Evolutionary conservation across 2,888 invertebrate genomes (phyloP), one percentile per base, ranked within the genome.

Genomic region (Lathronympha strigana): DNA sequence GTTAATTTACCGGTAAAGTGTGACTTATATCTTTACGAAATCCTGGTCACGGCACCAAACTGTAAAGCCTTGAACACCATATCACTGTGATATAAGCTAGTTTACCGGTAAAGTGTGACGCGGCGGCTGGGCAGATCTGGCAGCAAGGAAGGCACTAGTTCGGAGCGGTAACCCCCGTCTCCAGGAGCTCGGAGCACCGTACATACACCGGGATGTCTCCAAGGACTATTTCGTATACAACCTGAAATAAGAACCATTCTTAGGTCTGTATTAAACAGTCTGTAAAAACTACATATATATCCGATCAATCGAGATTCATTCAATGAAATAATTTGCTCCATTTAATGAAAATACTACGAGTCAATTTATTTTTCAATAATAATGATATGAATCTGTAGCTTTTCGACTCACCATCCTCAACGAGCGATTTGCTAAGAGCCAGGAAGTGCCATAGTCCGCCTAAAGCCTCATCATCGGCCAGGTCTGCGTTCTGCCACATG

Each of bases 401-500:
- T 15, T 4, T 43, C 11, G 3, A 2, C 77, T 89, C 80, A 82
- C 94, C 94, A 69, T 95, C 95, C 77, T 95, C 94, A 36, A 95
- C 94, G 69, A 95, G 85, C 69, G 94, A 93, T 72, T 94, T 93
- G 92, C 96, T 94, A 67, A 95, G 92, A 69, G 95, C 94, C 66
- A 97, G 83, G 95, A 97, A 97, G 68, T 95, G 94, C 98, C 98
- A 98, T 15, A 98, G 93, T 67, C 95, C 95, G 73, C 95, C 94
- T 38, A 98, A 84, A 25, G 94, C 93, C 38, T 95, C 94, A 76
- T 96, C 96, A 51, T 96, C 94, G 0, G 96, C 95, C 63, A 96
- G 81, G 72, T 96, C 95, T 0, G 96, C 96, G 85, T 98, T 97
- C 79, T 95, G 95, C 85, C 94, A 94, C 69, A 96, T 87, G 68